phyloP scores from a whole-genome alignment of 2,888 invertebrate genomes.

The Coleophora flavipennella region DNA sequence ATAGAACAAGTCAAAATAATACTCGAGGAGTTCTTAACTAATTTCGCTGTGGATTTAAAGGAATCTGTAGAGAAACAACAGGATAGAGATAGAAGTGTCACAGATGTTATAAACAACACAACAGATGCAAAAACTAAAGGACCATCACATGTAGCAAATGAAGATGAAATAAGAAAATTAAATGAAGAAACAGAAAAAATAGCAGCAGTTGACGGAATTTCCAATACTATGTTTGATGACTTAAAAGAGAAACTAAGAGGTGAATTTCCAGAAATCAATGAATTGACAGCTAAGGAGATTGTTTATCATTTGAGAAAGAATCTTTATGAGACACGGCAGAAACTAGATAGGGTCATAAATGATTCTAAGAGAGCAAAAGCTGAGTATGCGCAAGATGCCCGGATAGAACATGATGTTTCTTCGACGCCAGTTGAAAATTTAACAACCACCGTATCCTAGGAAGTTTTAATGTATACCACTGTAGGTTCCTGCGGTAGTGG shows the following conservation, averaged over 20 bases:
- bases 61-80: constrained; percentile 17
- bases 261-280: constrained; percentile 19
- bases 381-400: constrained; percentile 3
- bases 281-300: constrained; percentile 17
- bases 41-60: constrained; percentile 24
- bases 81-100: neutral
- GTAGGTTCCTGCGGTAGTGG: no score
- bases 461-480: no score
- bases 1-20: constrained; percentile 16
- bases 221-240: constrained; percentile 16
- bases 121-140: constrained; percentile 1
- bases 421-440: no score
- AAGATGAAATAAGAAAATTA: neutral
- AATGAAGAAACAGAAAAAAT: neutral
- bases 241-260: constrained; percentile 18
- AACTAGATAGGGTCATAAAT: constrained; percentile 20
- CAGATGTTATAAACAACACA: constrained; percentile 4
- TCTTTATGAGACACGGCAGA: constrained; percentile 17
- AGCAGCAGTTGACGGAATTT: constrained; percentile 1
- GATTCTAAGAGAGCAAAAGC: constrained; percentile 12
- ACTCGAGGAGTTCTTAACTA: constrained; percentile 25
- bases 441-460: no score
- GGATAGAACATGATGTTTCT: no score
- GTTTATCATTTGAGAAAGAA: constrained; percentile 22
- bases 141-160: neutral